Percentiles rank a stretch among this genome's conserved stretches.
Conservation (phyloP, 2,113 vertebrate species). For the Urocolius indicus region DNA sequence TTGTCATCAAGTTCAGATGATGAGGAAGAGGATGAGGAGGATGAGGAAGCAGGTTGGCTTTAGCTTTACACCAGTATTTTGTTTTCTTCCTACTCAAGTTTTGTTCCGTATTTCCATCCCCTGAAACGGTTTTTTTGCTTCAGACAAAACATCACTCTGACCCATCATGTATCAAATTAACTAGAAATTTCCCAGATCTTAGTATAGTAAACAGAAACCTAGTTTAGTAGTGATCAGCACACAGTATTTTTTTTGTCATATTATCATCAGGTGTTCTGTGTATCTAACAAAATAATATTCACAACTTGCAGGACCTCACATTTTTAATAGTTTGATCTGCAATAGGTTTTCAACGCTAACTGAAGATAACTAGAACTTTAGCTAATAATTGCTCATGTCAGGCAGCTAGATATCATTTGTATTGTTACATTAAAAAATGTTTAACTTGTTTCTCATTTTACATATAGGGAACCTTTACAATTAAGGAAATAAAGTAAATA, state of each 20-base stretch:
- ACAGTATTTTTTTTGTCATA: not conserved
- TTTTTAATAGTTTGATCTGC: not conserved
- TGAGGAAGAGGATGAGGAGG: constrained; percentile 92
- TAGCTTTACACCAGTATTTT: constrained; percentile 85
- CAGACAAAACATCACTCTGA: not conserved
- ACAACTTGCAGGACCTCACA: not conserved
- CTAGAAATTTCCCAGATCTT: not conserved
- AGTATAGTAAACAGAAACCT: not conserved
- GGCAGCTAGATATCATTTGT: not conserved
- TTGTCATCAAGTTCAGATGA: constrained; percentile 98
- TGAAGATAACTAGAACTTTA: not conserved
- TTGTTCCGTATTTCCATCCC: constrained; percentile 34
- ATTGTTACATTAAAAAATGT: not conserved
- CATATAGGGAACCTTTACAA: not conserved
- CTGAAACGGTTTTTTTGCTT: not conserved
- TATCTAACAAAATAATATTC: not conserved
- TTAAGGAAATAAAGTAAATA: not conserved
- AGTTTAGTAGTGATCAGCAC: not conserved
- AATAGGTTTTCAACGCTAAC: not conserved
- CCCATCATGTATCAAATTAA: not conserved
- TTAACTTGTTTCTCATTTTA: not conserved
- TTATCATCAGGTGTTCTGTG: not conserved
- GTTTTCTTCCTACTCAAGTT: constrained; percentile 64
- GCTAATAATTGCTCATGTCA: not conserved
- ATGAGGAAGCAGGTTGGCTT: constrained; percentile 99